Percentiles rank a stretch among this genome's conserved stretches.
These are phyloP conservation scores for Aselliscus stoliczkanus DNA, from an alignment of 2,797 vertebrate genomes.

Conservation along the genomic window DNA sequence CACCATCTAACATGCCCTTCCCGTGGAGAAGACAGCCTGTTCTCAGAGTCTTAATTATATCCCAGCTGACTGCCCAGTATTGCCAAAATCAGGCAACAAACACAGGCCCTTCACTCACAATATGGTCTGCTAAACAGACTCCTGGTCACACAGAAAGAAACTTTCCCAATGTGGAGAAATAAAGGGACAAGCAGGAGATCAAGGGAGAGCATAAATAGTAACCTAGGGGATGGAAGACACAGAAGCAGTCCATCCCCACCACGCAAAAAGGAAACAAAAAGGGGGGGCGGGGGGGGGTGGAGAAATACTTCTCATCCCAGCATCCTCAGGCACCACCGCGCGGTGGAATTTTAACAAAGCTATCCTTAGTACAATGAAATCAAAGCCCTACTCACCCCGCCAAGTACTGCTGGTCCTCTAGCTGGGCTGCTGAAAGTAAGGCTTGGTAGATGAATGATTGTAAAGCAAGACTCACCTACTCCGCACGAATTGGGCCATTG, in stretches of 20 bases:
- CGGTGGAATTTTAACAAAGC: conserved; percentile 75
- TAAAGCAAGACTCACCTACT: conserved; percentile 80
- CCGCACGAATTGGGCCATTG: conserved; percentile 88
- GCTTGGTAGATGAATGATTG: conserved; percentile 86
- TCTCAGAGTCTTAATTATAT: conserved; percentile 92
- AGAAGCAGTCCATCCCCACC: conserved; percentile 31
- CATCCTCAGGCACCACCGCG: conserved; percentile 55
- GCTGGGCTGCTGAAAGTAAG: conserved; percentile 77
- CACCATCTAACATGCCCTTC: conserved; percentile 95
- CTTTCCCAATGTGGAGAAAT: conserved; percentile 78
- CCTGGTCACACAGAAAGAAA: conserved; percentile 82
- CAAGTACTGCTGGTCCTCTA: conserved; percentile 82
- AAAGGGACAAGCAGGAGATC: conserved; percentile 76
- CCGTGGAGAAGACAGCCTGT: conserved; percentile 96
- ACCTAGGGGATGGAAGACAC: conserved; percentile 43
- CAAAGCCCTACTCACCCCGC: conserved; percentile 75
- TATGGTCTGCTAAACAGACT: conserved; percentile 90
- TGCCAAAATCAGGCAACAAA: conserved; percentile 92
- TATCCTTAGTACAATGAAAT: conserved; percentile 57
- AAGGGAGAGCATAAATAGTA: conserved; percentile 78
- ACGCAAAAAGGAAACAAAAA: neutral
- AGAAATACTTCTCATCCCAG: conserved; percentile 37
- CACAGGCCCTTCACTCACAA: conserved; percentile 89
- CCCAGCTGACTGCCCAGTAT: conserved; percentile 91
- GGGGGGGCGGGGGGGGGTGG: neutral